Conservation (phyloP, 2,113 vertebrate species). For the Campylomormyrus numenius region DNA sequence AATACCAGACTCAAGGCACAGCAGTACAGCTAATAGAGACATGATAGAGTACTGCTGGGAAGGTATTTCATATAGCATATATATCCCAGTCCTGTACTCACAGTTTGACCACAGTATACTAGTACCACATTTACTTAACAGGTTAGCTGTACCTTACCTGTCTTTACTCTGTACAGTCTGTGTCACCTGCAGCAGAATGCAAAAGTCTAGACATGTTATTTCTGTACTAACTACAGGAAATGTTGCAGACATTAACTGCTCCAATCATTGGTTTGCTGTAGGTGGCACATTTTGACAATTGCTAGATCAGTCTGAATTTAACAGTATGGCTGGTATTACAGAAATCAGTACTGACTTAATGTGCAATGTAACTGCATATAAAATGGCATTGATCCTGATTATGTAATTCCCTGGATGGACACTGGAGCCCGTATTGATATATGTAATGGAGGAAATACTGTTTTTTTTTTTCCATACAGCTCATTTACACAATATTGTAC, state of each 20-base stretch:
- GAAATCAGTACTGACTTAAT: neutral
- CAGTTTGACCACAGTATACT: neutral
- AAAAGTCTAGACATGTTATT: neutral
- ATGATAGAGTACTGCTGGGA: slow-evolving; percentile 4
- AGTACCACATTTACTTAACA: neutral
- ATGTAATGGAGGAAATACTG: neutral
- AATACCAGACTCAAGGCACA: neutral
- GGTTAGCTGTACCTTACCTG: neutral
- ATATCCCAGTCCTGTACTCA: neutral
- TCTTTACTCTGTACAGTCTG: neutral
- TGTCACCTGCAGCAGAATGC: neutral
- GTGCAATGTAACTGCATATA: neutral
- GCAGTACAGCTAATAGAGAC: neutral
- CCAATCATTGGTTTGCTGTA: neutral
- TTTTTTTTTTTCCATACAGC: neutral
- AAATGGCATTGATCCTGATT: neutral
- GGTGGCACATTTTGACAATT: neutral
- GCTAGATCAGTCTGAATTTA: neutral
- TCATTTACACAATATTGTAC: slow-evolving; percentile 6
- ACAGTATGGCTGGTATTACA: slow-evolving; percentile 6
- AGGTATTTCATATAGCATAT: neutral
- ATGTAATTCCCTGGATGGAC: neutral
- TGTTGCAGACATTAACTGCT: neutral
- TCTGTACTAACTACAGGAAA: neutral
- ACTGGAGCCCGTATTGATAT: neutral